Base-by-base conservation (phyloP, 2,888 invertebrate species). In the Agrotis exclamationis region DNA sequence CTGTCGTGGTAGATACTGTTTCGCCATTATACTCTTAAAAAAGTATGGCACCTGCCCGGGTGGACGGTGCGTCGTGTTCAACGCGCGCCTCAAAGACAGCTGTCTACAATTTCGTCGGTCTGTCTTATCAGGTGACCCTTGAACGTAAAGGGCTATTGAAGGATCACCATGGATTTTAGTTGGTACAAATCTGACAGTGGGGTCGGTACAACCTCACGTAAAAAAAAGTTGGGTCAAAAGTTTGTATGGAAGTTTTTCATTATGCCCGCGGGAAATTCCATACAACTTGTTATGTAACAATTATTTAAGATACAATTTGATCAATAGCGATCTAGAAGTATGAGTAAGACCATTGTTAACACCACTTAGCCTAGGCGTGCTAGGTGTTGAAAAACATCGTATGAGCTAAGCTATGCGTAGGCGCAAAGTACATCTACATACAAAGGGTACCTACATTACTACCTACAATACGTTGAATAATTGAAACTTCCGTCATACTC, bases 341-440 rank as follows among this genome's bases (percentile, higher is more conserved):
- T 72, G 64, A 54, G 28, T 58, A 64, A 73, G 47, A 28, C 39
- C n/a, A 73, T 73, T 58, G 72, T 72, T 63, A 39, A 24, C n/a
- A 63, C 63, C 63, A 63, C 24, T 72, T 73, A 48, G 28, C 44
- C 28, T 44, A 47, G 9, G 1, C 53, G 20, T 58, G 53, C 14
- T 58, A 53, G 24, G 11, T 63, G 51, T 73, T 73, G 57, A 72
- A 72, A 63, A 73, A 73, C 63, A 72, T 59, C n/a, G 22, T 54
- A 56, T 3, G 13, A 28, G 44, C n/a, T n/a, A 28, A 20, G 48
- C 20, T 54, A 70, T 44, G 60, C 39, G 60, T 71, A 22, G 70
- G 70, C 24, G 47, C 24, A 48, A 69, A 16, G n/a, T 51, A 16
- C 14, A 62, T 44, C 44, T 71, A 56, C 28, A 72, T 63, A 71